Evolutionary conservation across 1,140 invertebrate species (phyloP).

Genomic region (Calephelis nemesis): DNA sequence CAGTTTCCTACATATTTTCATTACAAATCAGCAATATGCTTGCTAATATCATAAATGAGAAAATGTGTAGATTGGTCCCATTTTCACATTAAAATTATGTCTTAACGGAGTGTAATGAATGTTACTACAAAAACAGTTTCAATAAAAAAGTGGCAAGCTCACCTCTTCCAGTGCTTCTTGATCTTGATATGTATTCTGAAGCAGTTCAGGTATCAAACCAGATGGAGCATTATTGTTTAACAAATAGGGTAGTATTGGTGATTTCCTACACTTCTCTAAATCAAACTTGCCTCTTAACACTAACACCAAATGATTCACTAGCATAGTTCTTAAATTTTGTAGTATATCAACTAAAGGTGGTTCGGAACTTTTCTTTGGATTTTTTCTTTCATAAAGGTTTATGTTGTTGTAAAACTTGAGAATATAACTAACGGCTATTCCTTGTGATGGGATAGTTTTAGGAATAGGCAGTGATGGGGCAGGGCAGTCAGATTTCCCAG

Average conservation of each 20-base stretch:
- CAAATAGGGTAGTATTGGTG: slow-evolving; percentile 66
- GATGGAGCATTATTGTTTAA: slow-evolving; percentile 63
- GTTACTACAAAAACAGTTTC: too few relatives aligned
- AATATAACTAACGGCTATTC: slow-evolving; percentile 80
- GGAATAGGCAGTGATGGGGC: slow-evolving; percentile 57
- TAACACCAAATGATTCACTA: slow-evolving; percentile 71
- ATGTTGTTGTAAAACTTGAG: slow-evolving; percentile 85
- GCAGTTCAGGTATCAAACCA: slow-evolving; percentile 68
- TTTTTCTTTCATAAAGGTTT: slow-evolving; percentile 83
- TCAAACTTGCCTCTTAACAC: slow-evolving; percentile 63
- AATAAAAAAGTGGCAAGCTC: slow-evolving; percentile 25
- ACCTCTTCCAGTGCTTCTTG: slow-evolving; percentile 70
- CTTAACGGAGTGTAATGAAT: too few relatives aligned
- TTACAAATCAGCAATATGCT: too few relatives aligned
- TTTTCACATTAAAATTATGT: too few relatives aligned
- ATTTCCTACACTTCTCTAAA: slow-evolving; percentile 61
- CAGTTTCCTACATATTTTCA: too few relatives aligned
- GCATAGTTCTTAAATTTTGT: slow-evolving; percentile 62
- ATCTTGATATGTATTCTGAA: slow-evolving; percentile 63
- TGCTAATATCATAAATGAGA: too few relatives aligned
- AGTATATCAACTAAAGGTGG: slow-evolving; percentile 76
- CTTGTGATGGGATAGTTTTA: slow-evolving; percentile 66
- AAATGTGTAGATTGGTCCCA: too few relatives aligned
- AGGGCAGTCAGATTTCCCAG: slow-evolving; percentile 58
- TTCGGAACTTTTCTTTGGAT: slow-evolving; percentile 84